Evolutionary conservation across 2,113 vertebrate genomes (phyloP), one percentile per base, ranked within the genome.

Genomic region (Emberiza fucata): DNA sequence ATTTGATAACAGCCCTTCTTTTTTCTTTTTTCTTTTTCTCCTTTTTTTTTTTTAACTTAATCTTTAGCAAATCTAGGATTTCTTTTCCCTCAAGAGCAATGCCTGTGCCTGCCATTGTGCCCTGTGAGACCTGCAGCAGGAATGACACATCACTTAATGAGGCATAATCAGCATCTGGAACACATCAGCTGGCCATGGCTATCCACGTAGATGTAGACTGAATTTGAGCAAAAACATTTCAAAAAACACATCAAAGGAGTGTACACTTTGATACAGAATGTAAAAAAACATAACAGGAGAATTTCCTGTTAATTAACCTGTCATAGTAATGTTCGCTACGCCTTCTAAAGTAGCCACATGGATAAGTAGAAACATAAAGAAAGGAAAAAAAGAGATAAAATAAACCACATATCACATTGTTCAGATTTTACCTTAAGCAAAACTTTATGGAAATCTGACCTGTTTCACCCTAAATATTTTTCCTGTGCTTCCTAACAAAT

Each of bases 71-170:
- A 54, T 77, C 42, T 47, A 57, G 18, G 80, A 33, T 47, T 64
- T 68, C 1, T 8, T 73, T 76, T 45, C 28, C 40, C 14, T 2
- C 22, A 39, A 45, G 35, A 70, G 11, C 0, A 3, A 29, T 33
- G 35, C 17, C 10, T 35, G 15, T 60, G 39, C 27, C 39, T 54
- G 31, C 24, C 19, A 11, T 2, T 12, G 14, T 18, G 18, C 12
- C 40, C 16, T 2, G 3, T 3, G 3, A 54, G 39, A 75, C 48
- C 59, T 51, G 37, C 42, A 37, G 35, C 8, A 47, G 48, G 21
- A 63, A 68, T 1, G 2, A 3, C 1, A 0, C 24, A 59, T 35
- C 53, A 51, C 8, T 39, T 51, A 22, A 54, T 29, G 40, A 4
- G 4, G 14, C 0, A 0, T 24, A 35, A 79, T 44, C 45, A 57